phyloP scores from a whole-genome alignment of 35 echinoderm and acorn worm species.

The Ophiothrix spiculata region DNA sequence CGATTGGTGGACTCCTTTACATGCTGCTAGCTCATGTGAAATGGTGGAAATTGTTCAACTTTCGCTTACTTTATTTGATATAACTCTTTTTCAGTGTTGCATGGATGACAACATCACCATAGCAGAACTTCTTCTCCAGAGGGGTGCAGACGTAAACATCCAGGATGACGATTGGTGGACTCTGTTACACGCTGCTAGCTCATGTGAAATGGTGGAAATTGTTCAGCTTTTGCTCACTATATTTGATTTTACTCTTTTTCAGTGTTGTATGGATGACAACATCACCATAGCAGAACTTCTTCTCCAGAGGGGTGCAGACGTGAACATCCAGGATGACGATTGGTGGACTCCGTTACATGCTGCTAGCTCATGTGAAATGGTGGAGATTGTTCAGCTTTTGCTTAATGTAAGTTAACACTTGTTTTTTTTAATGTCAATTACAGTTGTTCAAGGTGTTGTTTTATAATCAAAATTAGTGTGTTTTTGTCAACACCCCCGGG shows the following conservation, averaged over 20 bases:
- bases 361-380: slow-evolving; percentile 76
- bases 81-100: slow-evolving; percentile 66
- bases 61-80: slow-evolving; percentile 41
- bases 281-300: background rate
- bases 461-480: too few species aligned
- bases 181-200: slow-evolving; percentile 78
- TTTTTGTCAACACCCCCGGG: too few species aligned
- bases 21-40: slow-evolving; percentile 87
- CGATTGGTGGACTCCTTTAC: slow-evolving; percentile 92
- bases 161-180: slow-evolving; percentile 93
- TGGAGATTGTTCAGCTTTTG: slow-evolving; percentile 83
- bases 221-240: slow-evolving; percentile 80
- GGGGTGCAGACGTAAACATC: slow-evolving; percentile 67
- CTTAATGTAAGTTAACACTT: too few species aligned
- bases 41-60: slow-evolving; percentile 77
- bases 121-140: slow-evolving; percentile 69
- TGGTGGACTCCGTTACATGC: slow-evolving; percentile 89
- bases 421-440: too few species aligned
- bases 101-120: slow-evolving; percentile 87
- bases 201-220: slow-evolving; percentile 86
- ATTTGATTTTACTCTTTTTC: background rate
- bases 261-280: background rate
- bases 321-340: slow-evolving; percentile 84
- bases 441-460: too few species aligned
- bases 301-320: slow-evolving; percentile 42